Base-by-base conservation (phyloP, 1,140 invertebrate genomes). In the Limonius californicus region DNA sequence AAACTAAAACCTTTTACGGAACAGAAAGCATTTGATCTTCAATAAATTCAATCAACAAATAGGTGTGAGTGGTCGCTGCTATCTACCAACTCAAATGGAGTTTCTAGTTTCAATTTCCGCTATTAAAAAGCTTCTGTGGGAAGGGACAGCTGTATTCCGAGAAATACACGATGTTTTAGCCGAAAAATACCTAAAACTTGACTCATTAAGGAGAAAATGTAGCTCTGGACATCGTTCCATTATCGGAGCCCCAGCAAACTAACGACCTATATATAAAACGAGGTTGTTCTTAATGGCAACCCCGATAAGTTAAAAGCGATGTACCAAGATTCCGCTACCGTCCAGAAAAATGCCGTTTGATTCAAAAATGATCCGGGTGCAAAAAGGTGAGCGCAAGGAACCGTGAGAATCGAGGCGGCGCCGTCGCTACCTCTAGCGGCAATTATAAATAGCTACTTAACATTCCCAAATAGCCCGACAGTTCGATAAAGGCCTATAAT, bases 381-480 rank as follows among this genome's bases (percentile, higher is more conserved):
- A 57, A 39, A 39, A 42, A 39, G 27, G 18, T 12, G 19, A 39
- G 11, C 14, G 2, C 7, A 19, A 9, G 19, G 3, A 57, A 57
- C 30, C 55, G 55, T 57, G 55, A 57, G 55, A 57, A 57, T 57
- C n/a, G 27, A 57, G 27, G 55, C 55, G 55, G 14, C 20, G 56
- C 59, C 62, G 59, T 27, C 61, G 60, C 57, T 61, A 65, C 61
- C 60, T 67, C 45, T 59, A 57, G 59, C 68, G 63, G 62, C 64
- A 71, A 69, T 67, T 71, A 68, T 69, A 71, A 71, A 69, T 69
- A 69, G 62, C 70, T 71, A 69, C 70, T 71, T 71, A 71, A 69
- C 66, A 71, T 71, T 71, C 68, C 64, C 64, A 30, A 50, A 50
- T 50, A 68, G 59, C 60, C 60, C 68, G 65, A 64, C 66, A 65